phyloP scores from a whole-genome alignment of 2,888 invertebrate genomes.

The Dicyrtoma fusca region DNA sequence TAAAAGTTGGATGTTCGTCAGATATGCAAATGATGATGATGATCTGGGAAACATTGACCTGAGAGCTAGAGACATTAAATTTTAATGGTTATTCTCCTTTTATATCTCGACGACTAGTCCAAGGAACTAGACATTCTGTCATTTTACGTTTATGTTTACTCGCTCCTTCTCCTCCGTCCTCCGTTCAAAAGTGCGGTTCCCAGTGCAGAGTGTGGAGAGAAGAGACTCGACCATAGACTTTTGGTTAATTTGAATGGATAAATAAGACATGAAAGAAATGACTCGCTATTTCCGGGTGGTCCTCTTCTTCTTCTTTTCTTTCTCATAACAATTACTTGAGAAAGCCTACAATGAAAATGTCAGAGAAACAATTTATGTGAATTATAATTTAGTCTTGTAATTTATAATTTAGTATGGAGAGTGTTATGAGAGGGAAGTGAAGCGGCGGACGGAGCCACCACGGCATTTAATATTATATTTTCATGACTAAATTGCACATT shows the following conservation, averaged over 20 bases:
- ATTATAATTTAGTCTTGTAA: slow-evolving; percentile 17
- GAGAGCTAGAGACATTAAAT: slow-evolving; percentile 2
- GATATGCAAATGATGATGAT: too few species aligned
- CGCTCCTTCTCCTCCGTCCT: slow-evolving; percentile 9
- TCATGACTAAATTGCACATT: not conserved
- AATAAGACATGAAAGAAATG: slow-evolving; percentile 27
- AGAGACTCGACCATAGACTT: not conserved
- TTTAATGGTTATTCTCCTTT: slow-evolving; percentile 1
- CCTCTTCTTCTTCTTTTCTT: slow-evolving; percentile 12
- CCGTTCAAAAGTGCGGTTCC: not conserved
- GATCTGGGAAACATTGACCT: not conserved
- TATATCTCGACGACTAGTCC: not conserved
- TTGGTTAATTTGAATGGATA: slow-evolving; percentile 27
- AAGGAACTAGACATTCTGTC: not conserved
- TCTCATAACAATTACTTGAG: slow-evolving; percentile 20
- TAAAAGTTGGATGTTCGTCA: too few species aligned
- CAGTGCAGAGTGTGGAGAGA: too few species aligned
- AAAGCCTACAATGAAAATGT: slow-evolving; percentile 35
- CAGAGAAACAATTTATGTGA: slow-evolving; percentile 32
- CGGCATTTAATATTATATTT: not conserved
- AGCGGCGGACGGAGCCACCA: too few species aligned
- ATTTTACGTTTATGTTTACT: not conserved
- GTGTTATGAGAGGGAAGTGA: too few species aligned
- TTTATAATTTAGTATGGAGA: slow-evolving; percentile 6
- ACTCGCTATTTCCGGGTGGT: slow-evolving; percentile 34